Conservation (phyloP, 2,113 vertebrate genomes). For the Bubo bubo region DNA sequence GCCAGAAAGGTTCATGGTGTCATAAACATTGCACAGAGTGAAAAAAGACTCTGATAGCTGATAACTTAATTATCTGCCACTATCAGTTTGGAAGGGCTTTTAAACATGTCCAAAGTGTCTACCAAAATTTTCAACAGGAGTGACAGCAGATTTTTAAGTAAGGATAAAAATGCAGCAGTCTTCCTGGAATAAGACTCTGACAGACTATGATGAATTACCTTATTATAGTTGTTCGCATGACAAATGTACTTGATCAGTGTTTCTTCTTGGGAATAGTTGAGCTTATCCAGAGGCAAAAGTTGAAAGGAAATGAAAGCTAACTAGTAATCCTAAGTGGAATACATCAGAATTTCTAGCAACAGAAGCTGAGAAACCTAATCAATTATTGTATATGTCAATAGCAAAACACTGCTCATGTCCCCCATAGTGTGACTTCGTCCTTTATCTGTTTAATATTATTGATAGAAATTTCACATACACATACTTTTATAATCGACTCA, state of each 20-base stretch:
- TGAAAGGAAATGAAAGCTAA: slow-evolving; percentile 76
- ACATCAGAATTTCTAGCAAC: slow-evolving; percentile 62
- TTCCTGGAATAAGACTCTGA: slow-evolving; percentile 77
- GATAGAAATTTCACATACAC: not conserved
- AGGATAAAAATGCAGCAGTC: slow-evolving; percentile 77
- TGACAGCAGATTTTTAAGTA: slow-evolving; percentile 79
- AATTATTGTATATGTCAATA: slow-evolving; percentile 65
- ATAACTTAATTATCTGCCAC: slow-evolving; percentile 80
- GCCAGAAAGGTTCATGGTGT: slow-evolving; percentile 41
- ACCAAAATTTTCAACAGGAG: slow-evolving; percentile 72
- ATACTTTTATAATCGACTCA: not conserved
- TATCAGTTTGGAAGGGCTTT: slow-evolving; percentile 75
- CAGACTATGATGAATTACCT: slow-evolving; percentile 84
- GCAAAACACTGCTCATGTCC: not conserved
- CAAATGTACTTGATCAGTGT: slow-evolving; percentile 80
- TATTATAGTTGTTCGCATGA: slow-evolving; percentile 78
- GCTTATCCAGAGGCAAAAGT: slow-evolving; percentile 79
- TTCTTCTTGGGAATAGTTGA: slow-evolving; percentile 80
- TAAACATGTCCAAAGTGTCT: slow-evolving; percentile 77
- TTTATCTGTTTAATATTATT: slow-evolving; percentile 27
- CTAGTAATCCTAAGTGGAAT: slow-evolving; percentile 67
- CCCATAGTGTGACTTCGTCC: not conserved
- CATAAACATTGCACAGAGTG: slow-evolving; percentile 40
- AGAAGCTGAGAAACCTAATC: slow-evolving; percentile 55
- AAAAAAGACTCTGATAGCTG: slow-evolving; percentile 41